Evolutionary conservation across 2,888 invertebrate species (phyloP).

Genomic region (Acanthococcus lagerstroemiae): DNA sequence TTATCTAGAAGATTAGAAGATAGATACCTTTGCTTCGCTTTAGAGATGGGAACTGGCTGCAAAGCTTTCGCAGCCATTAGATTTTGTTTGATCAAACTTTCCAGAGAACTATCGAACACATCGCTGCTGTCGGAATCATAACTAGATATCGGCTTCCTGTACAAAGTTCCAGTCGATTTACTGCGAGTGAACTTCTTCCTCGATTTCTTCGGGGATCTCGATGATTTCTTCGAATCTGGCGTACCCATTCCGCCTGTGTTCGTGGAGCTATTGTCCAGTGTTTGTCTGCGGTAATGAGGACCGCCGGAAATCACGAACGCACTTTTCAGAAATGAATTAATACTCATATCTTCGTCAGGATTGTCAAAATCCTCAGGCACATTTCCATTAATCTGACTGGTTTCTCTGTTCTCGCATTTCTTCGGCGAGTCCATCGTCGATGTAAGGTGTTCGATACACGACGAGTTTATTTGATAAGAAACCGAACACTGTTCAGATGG

Average conservation of each 20-base stretch:
- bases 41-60: slow-evolving; percentile 69
- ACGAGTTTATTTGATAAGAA: too few relatives aligned
- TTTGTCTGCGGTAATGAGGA: neutral
- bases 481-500: too few relatives aligned
- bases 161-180: slow-evolving; percentile 27
- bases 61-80: slow-evolving; percentile 68
- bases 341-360: neutral
- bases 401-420: too few relatives aligned
- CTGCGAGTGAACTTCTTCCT: slow-evolving; percentile 14
- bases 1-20: neutral
- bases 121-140: slow-evolving; percentile 1
- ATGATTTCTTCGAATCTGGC: neutral
- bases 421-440: too few relatives aligned
- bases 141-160: slow-evolving; percentile 14
- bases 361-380: neutral
- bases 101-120: slow-evolving; percentile 44
- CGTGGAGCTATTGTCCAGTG: neutral
- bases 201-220: neutral
- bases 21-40: slow-evolving; percentile 61
- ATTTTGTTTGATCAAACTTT: slow-evolving; percentile 62
- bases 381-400: too few relatives aligned
- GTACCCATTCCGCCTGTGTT: too few relatives aligned
- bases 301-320: slow-evolving; percentile 10
- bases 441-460: too few relatives aligned
- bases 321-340: neutral